A percentile compares a stretch with the other conserved stretches of the same genome.
Conservation (phyloP, 2,888 invertebrate species). For the Diploptera punctata region DNA sequence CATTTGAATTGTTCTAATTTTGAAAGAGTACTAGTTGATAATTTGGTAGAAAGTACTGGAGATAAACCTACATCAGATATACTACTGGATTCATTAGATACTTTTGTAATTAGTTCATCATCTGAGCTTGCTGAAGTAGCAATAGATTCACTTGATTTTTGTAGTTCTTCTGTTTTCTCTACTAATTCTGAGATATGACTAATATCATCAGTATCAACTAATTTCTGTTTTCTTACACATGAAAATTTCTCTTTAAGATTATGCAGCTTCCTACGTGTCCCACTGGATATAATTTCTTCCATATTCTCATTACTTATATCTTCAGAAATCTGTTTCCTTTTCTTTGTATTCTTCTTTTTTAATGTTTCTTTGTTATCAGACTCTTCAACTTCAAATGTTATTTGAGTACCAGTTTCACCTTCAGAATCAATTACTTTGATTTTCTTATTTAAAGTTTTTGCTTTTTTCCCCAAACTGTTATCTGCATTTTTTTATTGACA, state of each 20-base stretch:
- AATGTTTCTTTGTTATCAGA: not conserved
- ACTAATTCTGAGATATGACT: too few relatives aligned
- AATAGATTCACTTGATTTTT: too few relatives aligned
- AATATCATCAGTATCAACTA: conserved; percentile 3
- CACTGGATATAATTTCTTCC: not conserved
- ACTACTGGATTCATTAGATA: too few relatives aligned
- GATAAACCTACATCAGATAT: too few relatives aligned
- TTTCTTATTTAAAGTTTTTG: too few relatives aligned
- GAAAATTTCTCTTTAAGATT: conserved; percentile 29
- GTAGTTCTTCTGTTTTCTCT: too few relatives aligned
- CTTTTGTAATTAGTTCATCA: too few relatives aligned
- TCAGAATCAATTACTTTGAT: not conserved
- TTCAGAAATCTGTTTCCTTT: not conserved
- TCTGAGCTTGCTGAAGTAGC: too few relatives aligned
- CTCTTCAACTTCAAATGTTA: not conserved
- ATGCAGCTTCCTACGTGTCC: not conserved
- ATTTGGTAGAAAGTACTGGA: not conserved
- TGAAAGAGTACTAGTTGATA: not conserved
- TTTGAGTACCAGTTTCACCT: not conserved
- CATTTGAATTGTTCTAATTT: conserved; percentile 2
- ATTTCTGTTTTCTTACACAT: conserved; percentile 19
- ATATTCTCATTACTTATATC: not conserved
- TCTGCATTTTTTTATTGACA: not conserved
- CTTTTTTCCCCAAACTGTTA: too few relatives aligned
- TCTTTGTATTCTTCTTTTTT: not conserved